A percentile compares a stretch with the other conserved stretches of the same genome.
Evolutionary conservation across 1,140 invertebrate genomes (phyloP).

Genomic region (Pseudomyrmex sp.): DNA sequence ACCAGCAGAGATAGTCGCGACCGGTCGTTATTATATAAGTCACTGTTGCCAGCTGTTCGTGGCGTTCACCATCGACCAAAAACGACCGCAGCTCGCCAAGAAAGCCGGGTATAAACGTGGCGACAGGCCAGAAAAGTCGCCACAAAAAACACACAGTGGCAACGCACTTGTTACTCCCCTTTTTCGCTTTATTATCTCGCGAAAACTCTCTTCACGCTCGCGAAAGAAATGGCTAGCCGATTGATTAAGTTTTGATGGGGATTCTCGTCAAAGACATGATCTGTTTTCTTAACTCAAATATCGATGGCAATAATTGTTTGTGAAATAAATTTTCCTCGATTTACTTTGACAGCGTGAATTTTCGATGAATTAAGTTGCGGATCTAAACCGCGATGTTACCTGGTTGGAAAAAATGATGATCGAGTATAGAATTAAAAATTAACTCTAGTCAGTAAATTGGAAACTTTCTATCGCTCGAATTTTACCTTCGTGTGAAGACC

Average conservation of each 20-base stretch:
- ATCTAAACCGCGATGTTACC: not conserved
- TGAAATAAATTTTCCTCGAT: not conserved
- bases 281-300: not conserved
- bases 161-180: constrained; percentile 25
- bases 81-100: constrained; percentile 23
- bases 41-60: constrained; percentile 46
- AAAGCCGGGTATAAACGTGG: constrained; percentile 58
- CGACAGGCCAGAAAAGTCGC: constrained; percentile 40
- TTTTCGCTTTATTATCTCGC: not conserved
- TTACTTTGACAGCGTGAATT: not conserved
- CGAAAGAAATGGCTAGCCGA: constrained; percentile 38
- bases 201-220: not conserved
- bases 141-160: constrained; percentile 40
- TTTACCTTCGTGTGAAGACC: constrained; percentile 79
- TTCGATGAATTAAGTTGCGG: not conserved
- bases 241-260: not conserved
- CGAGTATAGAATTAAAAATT: no score
- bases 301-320: not conserved
- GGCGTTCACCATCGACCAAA: not conserved
- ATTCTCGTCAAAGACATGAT: not conserved
- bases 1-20: constrained; percentile 28
- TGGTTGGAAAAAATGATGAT: no score
- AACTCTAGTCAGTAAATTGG: no score
- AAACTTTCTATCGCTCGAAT: no score
- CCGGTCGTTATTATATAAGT: constrained; percentile 60